Evolutionary conservation across 1,140 invertebrate species (phyloP), one percentile per base, ranked within the genome.

Genomic region (Venustaconcha ellipsiformis): DNA sequence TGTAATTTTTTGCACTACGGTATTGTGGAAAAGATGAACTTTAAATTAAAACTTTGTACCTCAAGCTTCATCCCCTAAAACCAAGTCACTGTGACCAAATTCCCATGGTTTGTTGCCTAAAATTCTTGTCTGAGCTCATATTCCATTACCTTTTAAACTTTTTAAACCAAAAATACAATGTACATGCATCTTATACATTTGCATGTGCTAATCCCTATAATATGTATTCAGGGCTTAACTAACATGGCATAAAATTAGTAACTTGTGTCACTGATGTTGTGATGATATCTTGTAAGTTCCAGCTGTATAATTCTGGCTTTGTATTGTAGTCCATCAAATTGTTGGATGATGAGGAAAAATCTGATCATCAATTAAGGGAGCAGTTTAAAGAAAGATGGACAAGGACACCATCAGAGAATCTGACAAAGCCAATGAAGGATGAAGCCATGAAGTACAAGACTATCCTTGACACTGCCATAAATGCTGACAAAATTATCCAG

Each of bases 361-460:
- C 96, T 1, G 98, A 99, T 88, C 93, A 94, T 83, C 94, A 96
- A 84, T 91, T 99, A 66, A 92, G 95, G 79, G 90, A 92, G 66
- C 97, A 99, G 91, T 99, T 99, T 87, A 96, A 96, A 85, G 91
- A 91, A 55, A 85, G 93, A 78, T 99, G 98, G 98, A 94, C 93
- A 0, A 93, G 98, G 84, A 96, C 96, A 56, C 91, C 95, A 0
- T 99, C 97, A 3, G 93, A 92, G 20, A 94, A 95, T 88, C 92
- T 99, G 55, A 99, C 97, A 4, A 94, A 95, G 87, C 94, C 96
- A 81, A 87, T 90, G 78, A 76, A 83, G 78, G 85, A 94, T 17
- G 98, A 99, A 92, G 92, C 94, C 63, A 92, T 92, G 76, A 99
- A 99, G 90, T 99, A 99, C 90, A 92, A 94, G 17, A 89, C 87